phyloP scores from a whole-genome alignment of 2,113 vertebrate genomes.

The Chamaetylas fuelleborni region DNA sequence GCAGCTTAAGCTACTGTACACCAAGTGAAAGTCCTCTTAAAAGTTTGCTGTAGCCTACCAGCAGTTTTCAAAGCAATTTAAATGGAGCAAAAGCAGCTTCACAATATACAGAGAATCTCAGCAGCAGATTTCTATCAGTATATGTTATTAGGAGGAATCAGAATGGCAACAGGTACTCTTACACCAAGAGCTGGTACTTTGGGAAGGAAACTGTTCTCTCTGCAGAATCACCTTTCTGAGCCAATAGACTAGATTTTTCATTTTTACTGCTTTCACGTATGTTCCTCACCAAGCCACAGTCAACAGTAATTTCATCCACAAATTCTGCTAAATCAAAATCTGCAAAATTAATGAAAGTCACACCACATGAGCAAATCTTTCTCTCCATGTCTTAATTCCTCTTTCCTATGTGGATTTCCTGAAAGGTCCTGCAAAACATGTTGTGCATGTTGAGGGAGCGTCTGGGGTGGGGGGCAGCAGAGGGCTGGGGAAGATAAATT shows the following conservation, averaged over 20 bases:
- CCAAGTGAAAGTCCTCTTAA: not conserved
- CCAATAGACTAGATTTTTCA: not conserved
- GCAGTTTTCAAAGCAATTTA: not conserved
- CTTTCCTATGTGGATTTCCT: not conserved
- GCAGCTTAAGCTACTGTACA: not conserved
- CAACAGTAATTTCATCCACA: not conserved
- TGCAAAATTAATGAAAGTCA: not conserved
- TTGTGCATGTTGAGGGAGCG: fast-evolving
- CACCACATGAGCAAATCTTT: not conserved
- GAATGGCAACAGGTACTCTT: not conserved
- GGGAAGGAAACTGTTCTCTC: not conserved
- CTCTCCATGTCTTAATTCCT: not conserved
- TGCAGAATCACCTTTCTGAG: not conserved
- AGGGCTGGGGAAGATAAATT: fast-evolving
- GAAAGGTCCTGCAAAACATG: fast-evolving
- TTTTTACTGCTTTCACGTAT: not conserved
- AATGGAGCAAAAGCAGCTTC: not conserved
- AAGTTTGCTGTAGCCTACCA: not conserved
- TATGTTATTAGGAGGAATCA: not conserved
- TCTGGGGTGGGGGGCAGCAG: not conserved
- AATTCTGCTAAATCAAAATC: not conserved
- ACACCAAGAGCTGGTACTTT: not conserved
- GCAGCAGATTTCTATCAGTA: not conserved
- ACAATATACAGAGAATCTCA: not conserved
- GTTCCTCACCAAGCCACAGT: not conserved